These are phyloP conservation scores for Meteorus colon DNA, from an alignment of 2,888 invertebrate genomes.

Conservation along the genomic window DNA sequence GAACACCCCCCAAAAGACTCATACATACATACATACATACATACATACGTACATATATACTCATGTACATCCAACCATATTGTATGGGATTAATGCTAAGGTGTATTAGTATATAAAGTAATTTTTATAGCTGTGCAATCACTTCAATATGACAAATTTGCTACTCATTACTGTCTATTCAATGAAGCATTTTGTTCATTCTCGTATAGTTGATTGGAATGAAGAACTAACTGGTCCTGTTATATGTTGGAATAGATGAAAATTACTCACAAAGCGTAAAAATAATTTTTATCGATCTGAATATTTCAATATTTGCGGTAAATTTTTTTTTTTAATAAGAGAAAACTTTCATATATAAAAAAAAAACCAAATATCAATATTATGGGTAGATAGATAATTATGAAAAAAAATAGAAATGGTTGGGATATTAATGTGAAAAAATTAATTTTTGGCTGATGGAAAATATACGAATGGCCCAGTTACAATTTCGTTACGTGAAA, in stretches of 20 bases:
- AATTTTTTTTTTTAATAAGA: neutral
- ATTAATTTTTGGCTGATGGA: neutral
- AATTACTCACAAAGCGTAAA: no score
- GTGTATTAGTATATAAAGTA: neutral
- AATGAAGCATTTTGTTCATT: neutral
- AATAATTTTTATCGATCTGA: neutral
- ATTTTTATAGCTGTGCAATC: slow-evolving; percentile 3
- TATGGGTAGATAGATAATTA: no score
- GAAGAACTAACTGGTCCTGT: neutral
- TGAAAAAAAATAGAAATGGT: neutral
- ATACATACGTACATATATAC: neutral
- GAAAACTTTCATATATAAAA: neutral
- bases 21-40: neutral
- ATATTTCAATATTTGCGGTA: neutral
- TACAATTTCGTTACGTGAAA: neutral
- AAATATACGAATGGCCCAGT: neutral
- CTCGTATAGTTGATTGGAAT: neutral
- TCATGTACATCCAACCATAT: neutral
- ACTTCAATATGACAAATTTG: neutral
- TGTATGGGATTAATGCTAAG: neutral
- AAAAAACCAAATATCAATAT: neutral
- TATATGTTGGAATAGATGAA: neutral
- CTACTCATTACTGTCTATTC: neutral
- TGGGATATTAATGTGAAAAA: no score
- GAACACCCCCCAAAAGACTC: neutral